Evolutionary conservation across 2,113 vertebrate species (phyloP), one percentile per base, ranked within the genome.

Genomic region (Chaenogobius annularis): DNA sequence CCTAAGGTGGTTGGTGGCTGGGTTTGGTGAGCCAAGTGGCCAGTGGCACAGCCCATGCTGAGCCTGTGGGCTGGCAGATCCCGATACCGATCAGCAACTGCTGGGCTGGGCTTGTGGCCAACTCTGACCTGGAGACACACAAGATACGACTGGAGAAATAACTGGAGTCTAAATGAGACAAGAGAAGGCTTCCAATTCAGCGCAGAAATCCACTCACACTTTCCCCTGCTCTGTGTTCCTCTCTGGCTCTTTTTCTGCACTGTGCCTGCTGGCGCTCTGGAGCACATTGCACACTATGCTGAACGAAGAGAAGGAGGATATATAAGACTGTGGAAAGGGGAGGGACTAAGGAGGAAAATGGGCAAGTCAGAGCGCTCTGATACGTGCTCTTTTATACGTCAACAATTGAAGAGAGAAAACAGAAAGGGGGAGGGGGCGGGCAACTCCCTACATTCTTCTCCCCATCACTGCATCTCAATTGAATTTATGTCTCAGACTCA

Each of bases 31-130:
- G 94, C 92, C 74, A 95, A 90, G 7, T 94, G 94, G 80, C 94
- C 94, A 14, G 95, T 92, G 63, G 94, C 94, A 76, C 95, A 96
- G 81, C 95, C 95, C 94, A 96, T 96, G 88, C 90, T 92, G 52
- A 82, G 19, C 56, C 70, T 31, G 67, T 44, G 75, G 69, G 70
- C 71, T 35, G 26, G 40, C 7, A 17, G 67, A 69, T 81, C 68
- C 76, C 47, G 72, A 65, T 31, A 64, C 22, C 40, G 26, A 67
- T 37, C 72, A 48, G 73, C 69, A 65, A 73, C 78, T 75, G 71
- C 46, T 37, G 73, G 70, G 74, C 72, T 66, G 54, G 22, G 74
- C 54, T 58, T 19, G 72, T 65, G 58, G 66, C 79, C 69, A 71
- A 82, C 68, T 75, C 68, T 73, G 67, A 81, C 69, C 77, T 81